Base-by-base conservation (phyloP, 2,113 vertebrate species). In the Petroica traversi region DNA sequence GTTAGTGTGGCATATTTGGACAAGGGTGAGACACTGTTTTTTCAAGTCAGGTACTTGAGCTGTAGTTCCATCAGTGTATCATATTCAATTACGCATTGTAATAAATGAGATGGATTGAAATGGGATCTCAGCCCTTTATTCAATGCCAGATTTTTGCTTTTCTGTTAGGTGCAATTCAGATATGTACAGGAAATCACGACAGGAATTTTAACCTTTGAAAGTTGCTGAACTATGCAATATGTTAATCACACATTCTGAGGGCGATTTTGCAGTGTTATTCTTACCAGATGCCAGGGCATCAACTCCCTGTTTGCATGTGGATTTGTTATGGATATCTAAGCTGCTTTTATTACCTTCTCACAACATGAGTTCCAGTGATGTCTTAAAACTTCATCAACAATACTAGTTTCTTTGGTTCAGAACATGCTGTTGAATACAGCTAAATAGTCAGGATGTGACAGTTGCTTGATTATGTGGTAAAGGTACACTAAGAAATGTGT, bases 261-360 rank as follows among this genome's bases (percentile, higher is more conserved):
- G 46, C 78, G 45, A 95, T 95, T 94, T 96, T 96, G 33, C 16
- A 4, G 18, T 88, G 46, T 78, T 93, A 54, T 62, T 95, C 93
- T 77, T 93, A 88, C 31, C 40, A 78, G 41, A 58, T 93, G n/a
- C 59, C 61, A 83, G 40, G 31, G 72, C 72, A 92, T 95, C 59
- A 75, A 26, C 74, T 96, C 61, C 31, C 25, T 95, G 33, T 81
- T 93, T 87, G 45, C 31, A 52, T 67, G 40, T 58, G 69, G 57
- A 77, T 63, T 91, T 86, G 78, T 88, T 72, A 31, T 15, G 38
- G 23, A 43, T 8, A 1, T 31, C 77, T 61, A 79, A 88, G 76
- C 24, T 17, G 28, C 49, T 92, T 62, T 85, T 69, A 58, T 93
- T 88, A 28, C 58, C 17, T 93, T 69, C 41, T 86, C 54, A 11